Base-by-base conservation (phyloP, 2,113 vertebrate genomes). In the Conger conger region DNA sequence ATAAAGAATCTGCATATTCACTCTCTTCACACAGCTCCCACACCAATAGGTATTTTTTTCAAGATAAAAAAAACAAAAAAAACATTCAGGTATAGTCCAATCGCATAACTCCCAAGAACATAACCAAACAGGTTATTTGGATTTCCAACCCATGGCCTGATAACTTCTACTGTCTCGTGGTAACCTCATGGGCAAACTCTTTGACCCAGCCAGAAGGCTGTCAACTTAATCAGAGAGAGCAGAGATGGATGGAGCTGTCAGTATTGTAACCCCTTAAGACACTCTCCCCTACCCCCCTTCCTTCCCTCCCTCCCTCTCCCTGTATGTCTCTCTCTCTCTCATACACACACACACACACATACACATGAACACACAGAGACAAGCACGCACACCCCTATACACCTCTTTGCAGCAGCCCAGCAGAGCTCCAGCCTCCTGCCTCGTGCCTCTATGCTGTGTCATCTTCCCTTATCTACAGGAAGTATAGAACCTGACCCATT, bases 351-450 rank as follows among this genome's bases (percentile, higher is more conserved):
- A 82, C 33, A 60, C 4, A 7, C 33, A 63, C 18, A 18, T 27
- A 11, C 35, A 82, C 33, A 82, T 6, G 50, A 6, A 30, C 54
- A 68, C 68, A 37, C 30, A n/a, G 4, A 35, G 18, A 83, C 20
- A 73, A 1, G 1, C 27, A 35, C 18, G 54, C 45, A 6, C 20
- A 37, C 38, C 15, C 35, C 15, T 18, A 54, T 27, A 30, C 23
- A 1, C 23, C 30, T 57, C 37, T 54, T 91, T 93, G 92, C 91
- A 91, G 92, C 92, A 92, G 86, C 88, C 80, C 79, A 84, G 50
- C 84, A 68, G 76, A 36, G 23, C 79, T 78, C 76, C 27, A 6
- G 79, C 3, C 79, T 81, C 63, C 85, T 63, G 17, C 73, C 87
- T n/a, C n/a, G n/a, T n/a, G n/a, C n/a, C n/a, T n/a, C n/a, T 81